Percentiles rank a stretch among this genome's conserved stretches.
These are phyloP conservation scores for Dorcus parallelipipedus DNA, from an alignment of 2,888 invertebrate species.

Conservation along the genomic window DNA sequence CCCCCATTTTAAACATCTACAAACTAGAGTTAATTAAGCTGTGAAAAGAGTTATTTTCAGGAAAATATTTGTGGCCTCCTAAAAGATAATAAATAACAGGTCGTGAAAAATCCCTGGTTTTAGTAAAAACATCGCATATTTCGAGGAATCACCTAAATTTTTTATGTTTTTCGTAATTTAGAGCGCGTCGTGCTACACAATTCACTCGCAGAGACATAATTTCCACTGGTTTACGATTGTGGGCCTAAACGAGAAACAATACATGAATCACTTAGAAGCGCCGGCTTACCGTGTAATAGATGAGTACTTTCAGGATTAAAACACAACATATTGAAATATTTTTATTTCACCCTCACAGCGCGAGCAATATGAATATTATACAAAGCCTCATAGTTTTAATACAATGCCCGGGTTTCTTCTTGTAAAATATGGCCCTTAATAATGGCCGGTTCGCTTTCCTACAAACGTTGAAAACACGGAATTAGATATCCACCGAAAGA, in stretches of 20 bases:
- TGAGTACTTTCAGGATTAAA: slow-evolving; percentile 51
- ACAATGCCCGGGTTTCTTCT: slow-evolving; percentile 32
- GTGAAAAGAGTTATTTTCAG: too few species aligned
- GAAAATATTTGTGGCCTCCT: too few species aligned
- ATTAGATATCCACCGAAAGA: slow-evolving; percentile 22
- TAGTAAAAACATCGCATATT: slow-evolving; percentile 18
- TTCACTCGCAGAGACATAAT: slow-evolving; percentile 45
- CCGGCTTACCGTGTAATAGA: slow-evolving; percentile 41
- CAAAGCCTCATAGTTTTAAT: slow-evolving; percentile 39
- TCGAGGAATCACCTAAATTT: slow-evolving; percentile 25
- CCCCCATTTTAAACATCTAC: too few species aligned
- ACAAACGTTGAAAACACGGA: slow-evolving; percentile 12
- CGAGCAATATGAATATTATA: slow-evolving; percentile 38
- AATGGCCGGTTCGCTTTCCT: slow-evolving; percentile 28
- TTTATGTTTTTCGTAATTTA: slow-evolving; percentile 28
- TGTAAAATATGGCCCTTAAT: slow-evolving; percentile 35
- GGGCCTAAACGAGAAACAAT: slow-evolving; percentile 48
- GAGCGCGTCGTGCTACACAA: slow-evolving; percentile 23
- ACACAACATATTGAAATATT: slow-evolving; percentile 50
- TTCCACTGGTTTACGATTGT: slow-evolving; percentile 47
- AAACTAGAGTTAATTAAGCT: too few species aligned
- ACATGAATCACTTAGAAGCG: slow-evolving; percentile 47
- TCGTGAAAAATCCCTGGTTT: slow-evolving; percentile 14
- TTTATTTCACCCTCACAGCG: slow-evolving; percentile 40
- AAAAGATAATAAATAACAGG: not conserved